These are phyloP conservation scores for Anolis carolinensis DNA, from an alignment of 2,113 vertebrate species.

Conservation along the genomic window DNA sequence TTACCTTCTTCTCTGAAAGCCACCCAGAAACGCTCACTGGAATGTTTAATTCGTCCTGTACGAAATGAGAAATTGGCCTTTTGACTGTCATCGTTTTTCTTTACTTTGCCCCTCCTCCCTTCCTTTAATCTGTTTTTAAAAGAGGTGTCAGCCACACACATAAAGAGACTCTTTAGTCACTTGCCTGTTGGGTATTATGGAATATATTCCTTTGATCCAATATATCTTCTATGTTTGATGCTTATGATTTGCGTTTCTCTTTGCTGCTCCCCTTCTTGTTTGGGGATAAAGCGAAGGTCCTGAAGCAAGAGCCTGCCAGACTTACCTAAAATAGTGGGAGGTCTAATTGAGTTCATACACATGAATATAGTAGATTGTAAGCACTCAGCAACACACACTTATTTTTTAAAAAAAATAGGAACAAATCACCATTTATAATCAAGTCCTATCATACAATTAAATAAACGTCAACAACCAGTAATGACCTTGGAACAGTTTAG, in stretches of 20 bases:
- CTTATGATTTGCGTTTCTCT: background rate
- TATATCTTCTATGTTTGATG: background rate
- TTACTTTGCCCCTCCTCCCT: background rate
- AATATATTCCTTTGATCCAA: slow-evolving; percentile 7
- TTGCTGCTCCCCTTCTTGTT: background rate
- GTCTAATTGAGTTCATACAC: background rate
- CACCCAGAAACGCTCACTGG: slow-evolving; percentile 31
- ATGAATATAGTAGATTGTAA: background rate
- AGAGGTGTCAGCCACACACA: background rate
- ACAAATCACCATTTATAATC: background rate
- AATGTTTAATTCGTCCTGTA: slow-evolving; percentile 39
- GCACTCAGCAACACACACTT: background rate
- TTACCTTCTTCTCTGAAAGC: slow-evolving; percentile 26
- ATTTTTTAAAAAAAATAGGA: background rate
- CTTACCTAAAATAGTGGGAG: background rate
- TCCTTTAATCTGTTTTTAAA: slow-evolving; percentile 23
- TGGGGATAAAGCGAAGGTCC: background rate
- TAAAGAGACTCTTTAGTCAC: background rate
- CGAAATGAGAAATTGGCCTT: background rate
- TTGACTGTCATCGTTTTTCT: slow-evolving; percentile 7
- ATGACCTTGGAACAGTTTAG: background rate
- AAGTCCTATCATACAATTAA: background rate
- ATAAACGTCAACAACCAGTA: background rate
- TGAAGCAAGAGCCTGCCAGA: background rate
- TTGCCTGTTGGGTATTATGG: slow-evolving; percentile 13